These are phyloP conservation scores for Sitta carolinensis DNA, from an alignment of 2,797 vertebrate genomes.

Conservation along the genomic window DNA sequence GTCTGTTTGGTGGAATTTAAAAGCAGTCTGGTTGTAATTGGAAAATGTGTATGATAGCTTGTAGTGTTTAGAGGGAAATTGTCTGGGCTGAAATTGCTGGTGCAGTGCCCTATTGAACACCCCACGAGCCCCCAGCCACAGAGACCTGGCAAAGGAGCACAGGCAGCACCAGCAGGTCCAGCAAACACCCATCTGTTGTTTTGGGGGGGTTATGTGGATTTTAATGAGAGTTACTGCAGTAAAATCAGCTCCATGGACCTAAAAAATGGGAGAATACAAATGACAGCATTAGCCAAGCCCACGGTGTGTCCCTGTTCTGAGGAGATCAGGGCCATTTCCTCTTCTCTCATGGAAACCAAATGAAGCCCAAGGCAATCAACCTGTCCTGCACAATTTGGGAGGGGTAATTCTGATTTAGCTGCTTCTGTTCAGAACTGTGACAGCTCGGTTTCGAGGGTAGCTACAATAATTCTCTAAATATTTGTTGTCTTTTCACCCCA, in stretches of 20 bases:
- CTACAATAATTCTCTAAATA: not conserved
- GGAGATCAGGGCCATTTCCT: not conserved
- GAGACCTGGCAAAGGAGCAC: not conserved
- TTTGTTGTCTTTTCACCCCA: not conserved
- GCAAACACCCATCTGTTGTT: not conserved
- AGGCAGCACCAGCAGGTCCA: not conserved
- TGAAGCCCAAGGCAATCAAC: not conserved
- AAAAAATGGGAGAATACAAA: constrained; percentile 1
- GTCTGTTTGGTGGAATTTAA: constrained; percentile 8
- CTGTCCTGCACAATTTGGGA: not conserved
- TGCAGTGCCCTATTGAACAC: constrained; percentile 43
- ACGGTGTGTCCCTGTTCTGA: not conserved
- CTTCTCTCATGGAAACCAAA: constrained; percentile 5
- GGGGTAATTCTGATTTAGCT: not conserved
- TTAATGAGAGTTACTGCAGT: not conserved
- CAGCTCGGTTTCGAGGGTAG: not conserved
- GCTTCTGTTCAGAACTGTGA: not conserved
- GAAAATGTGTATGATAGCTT: constrained; percentile 24
- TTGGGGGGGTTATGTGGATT: not conserved
- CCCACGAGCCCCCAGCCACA: not conserved
- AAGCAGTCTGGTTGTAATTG: constrained; percentile 28
- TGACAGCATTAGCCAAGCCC: not conserved
- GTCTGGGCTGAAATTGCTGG: constrained; percentile 45
- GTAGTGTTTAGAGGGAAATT: constrained; percentile 22
- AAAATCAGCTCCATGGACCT: not conserved